Base-by-base conservation (phyloP, 2,797 vertebrate species). In the Bufotes viridis region DNA sequence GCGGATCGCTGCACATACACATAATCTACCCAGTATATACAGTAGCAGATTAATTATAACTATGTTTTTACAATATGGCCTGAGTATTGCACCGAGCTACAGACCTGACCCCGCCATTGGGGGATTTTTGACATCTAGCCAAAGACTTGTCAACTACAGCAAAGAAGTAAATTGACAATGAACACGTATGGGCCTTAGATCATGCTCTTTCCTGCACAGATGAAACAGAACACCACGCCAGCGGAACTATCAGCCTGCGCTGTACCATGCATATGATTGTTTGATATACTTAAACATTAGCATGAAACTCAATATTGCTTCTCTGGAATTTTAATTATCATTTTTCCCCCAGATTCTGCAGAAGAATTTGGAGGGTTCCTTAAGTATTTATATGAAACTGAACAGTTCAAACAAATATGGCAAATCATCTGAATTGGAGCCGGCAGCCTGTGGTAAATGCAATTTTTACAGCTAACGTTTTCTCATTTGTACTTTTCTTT, bases 241-340 rank as follows among this genome's bases (percentile, higher is more conserved):
- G 67, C 75, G 82, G 2, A 18, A 8, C 70, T 86, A 90, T 83
- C 85, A 84, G 57, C 24, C 29, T 29, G 15, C 82, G 75, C 80
- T 18, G 85, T 82, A 74, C 74, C 60, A 67, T 69, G 85, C 74
- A 78, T 84, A 78, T 26, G 74, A 89, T 67, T 89, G 70, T 82
- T 65, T 83, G 74, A 87, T 87, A 89, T 86, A 78, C 53, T 79
- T 87, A 79, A 79, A 87, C 88, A 89, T 89, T 83, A 87, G 85
- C 55, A 0, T n/a, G 51, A 60, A 83, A 15, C 0, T 0, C 8
- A 26, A 80, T 61, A 49, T 89, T 91, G 81, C 42, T 78, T 90
- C 55, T n/a, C 53, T 85, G 80, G 63, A 29, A 89, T 89, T 63
- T 81, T 91, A 91, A 87, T 88, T 2, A 55, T 7, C 26, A 14